Conservation (phyloP, 2,797 vertebrate species). For the Notolabrus celidotus region DNA sequence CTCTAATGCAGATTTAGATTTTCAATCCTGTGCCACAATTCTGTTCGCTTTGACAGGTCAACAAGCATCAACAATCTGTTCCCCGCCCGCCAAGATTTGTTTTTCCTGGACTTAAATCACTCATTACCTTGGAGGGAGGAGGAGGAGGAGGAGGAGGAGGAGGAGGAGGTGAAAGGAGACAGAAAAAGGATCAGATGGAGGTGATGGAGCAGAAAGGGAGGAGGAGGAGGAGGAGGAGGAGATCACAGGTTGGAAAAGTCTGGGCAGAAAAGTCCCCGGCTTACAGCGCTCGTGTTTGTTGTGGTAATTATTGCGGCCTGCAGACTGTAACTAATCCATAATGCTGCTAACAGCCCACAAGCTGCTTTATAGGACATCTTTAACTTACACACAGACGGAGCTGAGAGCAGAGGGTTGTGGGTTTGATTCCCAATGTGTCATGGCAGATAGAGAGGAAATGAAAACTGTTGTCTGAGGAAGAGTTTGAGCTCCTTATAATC, state of each 20-base stretch:
- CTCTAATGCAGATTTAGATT: constrained; percentile 85
- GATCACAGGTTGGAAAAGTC: constrained; percentile 57
- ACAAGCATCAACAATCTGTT: constrained; percentile 82
- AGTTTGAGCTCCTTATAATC: too few species aligned
- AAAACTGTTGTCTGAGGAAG: too few species aligned
- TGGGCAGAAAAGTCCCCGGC: constrained; percentile 40
- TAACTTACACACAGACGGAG: constrained; percentile 17
- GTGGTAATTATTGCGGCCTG: constrained; percentile 68
- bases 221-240: constrained; percentile 36
- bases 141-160: constrained; percentile 14
- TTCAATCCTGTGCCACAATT: constrained; percentile 80
- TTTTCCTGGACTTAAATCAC: constrained; percentile 62
- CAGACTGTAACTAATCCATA: constrained; percentile 69
- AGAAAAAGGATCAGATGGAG: not conserved
- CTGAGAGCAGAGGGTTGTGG: not conserved
- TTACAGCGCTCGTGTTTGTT: constrained; percentile 58
- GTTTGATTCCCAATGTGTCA: constrained; percentile 4
- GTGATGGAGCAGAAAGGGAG: constrained; percentile 1
- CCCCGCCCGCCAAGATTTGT: constrained; percentile 56
- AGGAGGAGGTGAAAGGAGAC: not conserved
- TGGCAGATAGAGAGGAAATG: too few species aligned
- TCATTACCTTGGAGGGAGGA: constrained; percentile 48
- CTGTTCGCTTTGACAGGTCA: constrained; percentile 77
- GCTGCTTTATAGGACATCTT: constrained; percentile 55
- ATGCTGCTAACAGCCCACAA: constrained; percentile 56